phyloP scores from a whole-genome alignment of 2,888 invertebrate genomes.

The Alitta virens region DNA sequence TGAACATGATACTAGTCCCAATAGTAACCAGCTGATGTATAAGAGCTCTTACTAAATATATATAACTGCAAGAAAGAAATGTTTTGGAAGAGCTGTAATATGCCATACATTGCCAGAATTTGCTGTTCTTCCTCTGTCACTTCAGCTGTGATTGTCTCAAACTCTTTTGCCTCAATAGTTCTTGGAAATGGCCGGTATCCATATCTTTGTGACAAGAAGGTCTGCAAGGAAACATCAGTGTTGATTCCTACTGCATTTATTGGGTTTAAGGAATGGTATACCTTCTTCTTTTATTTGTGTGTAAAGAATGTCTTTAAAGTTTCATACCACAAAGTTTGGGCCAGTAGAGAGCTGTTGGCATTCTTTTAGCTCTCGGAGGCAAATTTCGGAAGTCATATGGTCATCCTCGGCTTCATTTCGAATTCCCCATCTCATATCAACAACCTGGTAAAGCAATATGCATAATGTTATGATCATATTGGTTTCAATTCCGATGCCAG shows the following conservation, averaged over 20 bases:
- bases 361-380: slow-evolving; percentile 43
- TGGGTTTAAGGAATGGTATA: too few relatives aligned
- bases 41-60: too few relatives aligned
- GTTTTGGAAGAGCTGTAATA: not conserved
- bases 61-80: too few relatives aligned
- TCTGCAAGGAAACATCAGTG: slow-evolving; percentile 28
- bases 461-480: too few relatives aligned
- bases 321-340: slow-evolving; percentile 49
- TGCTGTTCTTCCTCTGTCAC: slow-evolving; percentile 10
- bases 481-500: too few relatives aligned
- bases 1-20: too few relatives aligned
- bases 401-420: slow-evolving; percentile 48
- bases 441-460: slow-evolving; percentile 19
- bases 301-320: not conserved
- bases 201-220: slow-evolving; percentile 47
- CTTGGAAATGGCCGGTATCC: slow-evolving; percentile 44
- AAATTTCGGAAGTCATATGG: slow-evolving; percentile 47
- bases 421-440: slow-evolving; percentile 51
- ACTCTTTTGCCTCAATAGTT: slow-evolving; percentile 36
- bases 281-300: too few relatives aligned
- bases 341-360: slow-evolving; percentile 49
- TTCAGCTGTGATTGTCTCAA: slow-evolving; percentile 27
- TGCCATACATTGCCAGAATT: slow-evolving; percentile 12
- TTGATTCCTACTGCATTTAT: too few relatives aligned
- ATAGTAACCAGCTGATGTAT: too few relatives aligned